Evolutionary conservation across 2,888 invertebrate genomes (phyloP), one percentile per base, ranked within the genome.

Genomic region (Cyrtodaria siliqua): DNA sequence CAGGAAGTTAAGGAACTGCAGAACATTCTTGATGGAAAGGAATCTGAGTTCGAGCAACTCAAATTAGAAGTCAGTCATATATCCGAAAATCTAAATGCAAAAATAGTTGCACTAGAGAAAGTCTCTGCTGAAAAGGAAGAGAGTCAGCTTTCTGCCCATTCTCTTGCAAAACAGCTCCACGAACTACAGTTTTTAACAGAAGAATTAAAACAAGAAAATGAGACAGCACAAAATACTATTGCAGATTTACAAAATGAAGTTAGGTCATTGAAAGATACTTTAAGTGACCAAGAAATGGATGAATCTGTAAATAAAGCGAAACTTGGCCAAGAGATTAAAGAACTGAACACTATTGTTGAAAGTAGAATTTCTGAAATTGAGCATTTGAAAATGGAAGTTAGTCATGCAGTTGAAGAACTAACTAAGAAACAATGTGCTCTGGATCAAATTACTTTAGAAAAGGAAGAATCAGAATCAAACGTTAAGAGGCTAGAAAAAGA

Each of bases 251-350:
- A 67, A 16, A 23, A 27, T 20, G 79, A 83, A 57, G 52, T 76
- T 26, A n/a, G 50, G n/a, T 29, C 42, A 6, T 33, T 81, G 42
- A 80, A 84, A 66, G 80, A 82, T 68, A 14, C 71, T 18, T 38
- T 69, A 2, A 66, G 75, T 55, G 68, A 69, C 23, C 66, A 66
- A 24, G 50, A 18, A 14, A 53, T 72, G 52, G 83, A 80, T 18
- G 66, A 81, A 18, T 79, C 77, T 8, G 70, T 71, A 16, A 59
- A 60, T 47, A 27, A 59, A 38, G 71, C 83, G 20, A 62, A 71
- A 42, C 61, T 83, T 16, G 76, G 76, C 4, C 76, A 71, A 55
- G 56, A 81, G 8, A 20, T 77, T 2, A 44, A 68, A 23, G 79
- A 79, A 56, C 49, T 75, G 6, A 26, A 63, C 27, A 79, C 68